Evolutionary conservation across 2,888 invertebrate species (phyloP), one percentile per base, ranked within the genome.

Genomic region (Eretmocerus hayati): DNA sequence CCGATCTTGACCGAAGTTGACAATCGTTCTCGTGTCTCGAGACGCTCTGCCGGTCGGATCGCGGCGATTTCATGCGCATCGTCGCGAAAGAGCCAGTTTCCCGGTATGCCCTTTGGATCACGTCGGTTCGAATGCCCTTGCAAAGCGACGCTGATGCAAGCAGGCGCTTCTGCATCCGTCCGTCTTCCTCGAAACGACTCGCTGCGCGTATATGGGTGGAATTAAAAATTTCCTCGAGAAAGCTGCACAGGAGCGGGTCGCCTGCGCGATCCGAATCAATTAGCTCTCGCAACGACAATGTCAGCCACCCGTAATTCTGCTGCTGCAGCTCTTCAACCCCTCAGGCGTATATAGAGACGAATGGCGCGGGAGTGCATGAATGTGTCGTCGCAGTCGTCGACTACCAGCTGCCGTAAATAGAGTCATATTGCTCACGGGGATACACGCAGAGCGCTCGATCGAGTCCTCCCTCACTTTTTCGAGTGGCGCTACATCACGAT

Each of bases 91-190:
- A 32, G 20, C 16, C n/a, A n/a, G 16, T 18, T 9, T 9, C 16
- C 18, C 15, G 36, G 5, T 11, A 18, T 19, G 19, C 16, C 8
- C 36, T 36, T 6, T n/a, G n/a, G n/a, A n/a, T 26, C 26, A 9
- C 26, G 26, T 18, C 36, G 36, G 15, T 15, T 36, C 36, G 18
- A 20, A 26, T 50, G 18, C 30, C 41, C 30, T 41, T 51, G 30
- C 63, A 68, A 58, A 63, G 62, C 62, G 62, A 58, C 56, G 52
- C 52, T 56, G 59, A 62, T 62, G 64, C 57, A 59, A 54, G 60
- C 61, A n/a, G 71, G 71, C 71, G 71, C 70, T 69, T 66, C 65
- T 67, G 68, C 70, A 71, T 71, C 71, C 71, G 71, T 67, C 36
- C 46, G 62, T 58, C 63, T 71, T 71, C 71, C 56, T 48, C 67